Evolutionary conservation across 2,113 vertebrate genomes (phyloP), one percentile per base, ranked within the genome.

Genomic region (Eptesicus fuscus): DNA sequence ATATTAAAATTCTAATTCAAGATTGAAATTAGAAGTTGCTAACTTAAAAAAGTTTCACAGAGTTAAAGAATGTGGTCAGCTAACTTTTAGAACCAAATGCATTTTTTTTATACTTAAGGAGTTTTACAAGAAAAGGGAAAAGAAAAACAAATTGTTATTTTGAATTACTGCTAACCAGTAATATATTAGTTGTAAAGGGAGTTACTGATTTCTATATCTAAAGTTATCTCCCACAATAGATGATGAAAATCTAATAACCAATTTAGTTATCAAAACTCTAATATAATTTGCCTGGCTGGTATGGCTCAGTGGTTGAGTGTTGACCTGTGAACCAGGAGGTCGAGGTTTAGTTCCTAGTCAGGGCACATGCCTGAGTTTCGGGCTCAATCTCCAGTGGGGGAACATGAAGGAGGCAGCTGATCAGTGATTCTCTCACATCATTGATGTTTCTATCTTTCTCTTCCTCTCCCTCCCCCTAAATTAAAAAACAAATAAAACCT

Each of bases 61-160:
- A 63, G 18, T 16, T 86, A 70, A 76, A 86, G 23, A 44, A 4
- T 61, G 22, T 77, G 59, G 28, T 73, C 47, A 44, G 53, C 25
- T 67, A 67, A 35, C 17, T 85, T 23, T 85, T 53, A 85, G 49
- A 88, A 74, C 11, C 14, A 85, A 42, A 51, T 61, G 0, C 22
- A 22, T 53, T 49, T 11, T 13, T 40, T 16, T 93, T 79, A 71
- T 30, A 28, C 17, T 49, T 78, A 71, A 78, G 8, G 35, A 73
- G 35, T 82, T 95, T 70, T 63, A 94, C 11, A 28, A 30, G 4
- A 82, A 89, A 88, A 35, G 7, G 9, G 30, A 53, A 96, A 73
- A 14, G 53, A 69, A 70, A 70, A 95, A 59, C 13, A 51, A 63
- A n/a, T 82, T n/a, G 65, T 82, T 93, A 78, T 42, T 92, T 93